Conservation (phyloP, 2,888 invertebrate species). For the Cosmopolites sordidus region DNA sequence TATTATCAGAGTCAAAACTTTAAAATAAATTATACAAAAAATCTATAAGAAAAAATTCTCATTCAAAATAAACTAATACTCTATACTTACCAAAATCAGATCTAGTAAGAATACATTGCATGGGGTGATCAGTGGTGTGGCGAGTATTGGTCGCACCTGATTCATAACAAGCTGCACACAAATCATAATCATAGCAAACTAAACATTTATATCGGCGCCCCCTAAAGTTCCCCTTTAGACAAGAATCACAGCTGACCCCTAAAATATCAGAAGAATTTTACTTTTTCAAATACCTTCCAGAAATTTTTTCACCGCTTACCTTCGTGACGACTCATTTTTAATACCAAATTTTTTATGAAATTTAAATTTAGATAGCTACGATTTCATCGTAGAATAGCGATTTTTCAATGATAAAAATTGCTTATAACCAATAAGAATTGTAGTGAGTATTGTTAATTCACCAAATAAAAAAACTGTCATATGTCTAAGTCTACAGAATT, state of each 20-base stretch:
- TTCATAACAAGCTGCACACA: slow-evolving; percentile 95
- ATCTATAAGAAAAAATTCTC: not conserved
- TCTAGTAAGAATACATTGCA: slow-evolving; percentile 97
- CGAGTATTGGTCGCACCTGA: slow-evolving; percentile 85
- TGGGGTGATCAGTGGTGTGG: slow-evolving; percentile 94
- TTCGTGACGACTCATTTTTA: slow-evolving; percentile 38
- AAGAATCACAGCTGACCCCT: slow-evolving; percentile 99
- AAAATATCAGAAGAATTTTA: slow-evolving; percentile 39
- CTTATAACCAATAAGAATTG: not conserved
- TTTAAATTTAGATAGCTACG: not conserved
- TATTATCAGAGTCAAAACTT: not conserved
- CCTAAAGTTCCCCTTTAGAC: slow-evolving; percentile 95
- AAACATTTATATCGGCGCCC: slow-evolving; percentile 98
- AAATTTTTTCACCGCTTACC: slow-evolving; percentile 28
- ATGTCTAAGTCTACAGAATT: no score
- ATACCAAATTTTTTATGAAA: not conserved
- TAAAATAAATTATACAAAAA: not conserved
- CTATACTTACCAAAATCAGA: slow-evolving; percentile 81
- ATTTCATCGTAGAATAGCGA: not conserved
- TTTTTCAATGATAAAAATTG: not conserved
- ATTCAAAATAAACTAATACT: no score
- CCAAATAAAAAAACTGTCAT: no score
- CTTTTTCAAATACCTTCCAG: slow-evolving; percentile 1
- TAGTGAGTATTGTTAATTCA: not conserved
- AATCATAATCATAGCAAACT: slow-evolving; percentile 98